Evolutionary conservation across 2,888 invertebrate genomes (phyloP).

Genomic region (Strigamia transsilvanica): DNA sequence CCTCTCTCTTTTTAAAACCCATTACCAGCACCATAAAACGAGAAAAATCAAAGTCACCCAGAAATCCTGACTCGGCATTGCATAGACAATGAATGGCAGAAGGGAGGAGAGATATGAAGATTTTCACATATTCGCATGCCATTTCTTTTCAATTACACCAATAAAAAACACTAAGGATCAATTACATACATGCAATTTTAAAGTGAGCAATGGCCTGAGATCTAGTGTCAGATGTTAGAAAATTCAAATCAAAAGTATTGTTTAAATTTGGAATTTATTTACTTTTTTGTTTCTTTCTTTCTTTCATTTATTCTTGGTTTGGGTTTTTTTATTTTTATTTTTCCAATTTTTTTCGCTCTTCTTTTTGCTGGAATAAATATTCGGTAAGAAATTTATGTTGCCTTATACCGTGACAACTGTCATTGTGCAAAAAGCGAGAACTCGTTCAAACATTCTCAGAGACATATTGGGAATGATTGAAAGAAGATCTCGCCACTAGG

Average conservation of each 20-base stretch:
- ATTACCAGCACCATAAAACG: constrained; percentile 42
- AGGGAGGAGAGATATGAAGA: constrained; percentile 37
- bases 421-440: constrained; percentile 45
- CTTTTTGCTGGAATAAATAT: constrained; percentile 18
- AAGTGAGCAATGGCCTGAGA: neutral
- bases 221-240: neutral
- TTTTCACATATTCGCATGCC: constrained; percentile 13
- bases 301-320: neutral
- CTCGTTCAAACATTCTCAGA: constrained; percentile 47
- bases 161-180: constrained; percentile 29
- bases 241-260: neutral
- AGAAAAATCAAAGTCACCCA: constrained; percentile 49
- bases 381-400: constrained; percentile 37
- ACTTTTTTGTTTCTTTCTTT: neutral
- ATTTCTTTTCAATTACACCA: constrained; percentile 40
- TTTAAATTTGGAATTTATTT: neutral
- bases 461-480: constrained; percentile 49
- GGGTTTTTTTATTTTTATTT: neutral
- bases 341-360: neutral
- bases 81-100: constrained; percentile 22
- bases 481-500: constrained; percentile 43
- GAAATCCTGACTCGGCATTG: constrained; percentile 36
- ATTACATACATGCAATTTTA: constrained; percentile 22
- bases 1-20: constrained; percentile 31
- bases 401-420: constrained; percentile 46